Evolutionary conservation across 2,797 vertebrate species (phyloP), one percentile per base, ranked within the genome.

Genomic region (Squalus acanthias): DNA sequence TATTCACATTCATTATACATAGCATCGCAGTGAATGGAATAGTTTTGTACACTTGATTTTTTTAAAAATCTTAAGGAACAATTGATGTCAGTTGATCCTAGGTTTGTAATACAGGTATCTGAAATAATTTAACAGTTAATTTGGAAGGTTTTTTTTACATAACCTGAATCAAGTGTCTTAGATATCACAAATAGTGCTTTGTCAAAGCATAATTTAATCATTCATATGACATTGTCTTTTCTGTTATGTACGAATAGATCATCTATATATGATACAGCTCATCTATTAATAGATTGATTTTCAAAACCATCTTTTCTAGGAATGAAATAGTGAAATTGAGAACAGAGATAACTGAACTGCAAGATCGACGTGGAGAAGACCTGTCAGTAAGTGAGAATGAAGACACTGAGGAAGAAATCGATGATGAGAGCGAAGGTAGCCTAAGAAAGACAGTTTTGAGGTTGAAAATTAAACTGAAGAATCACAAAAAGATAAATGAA

Each of bases 401-500:
- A 57, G 94, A 60, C 96, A 97, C 97, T 0, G 98, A 98, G 74
- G 97, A 97, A 96, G 97, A 97, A 50, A 97, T 96, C 29, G 98
- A 98, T 97, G 97, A 97, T 82, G 98, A 98, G 96, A 97, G 97
- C 85, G 98, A 98, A 96, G 97, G 97, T 96, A 97, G 98, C 96
- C 96, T 98, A 82, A 98, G 97, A 96, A 98, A 97, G 97, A 97
- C 98, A 82, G 97, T 98, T 88, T 97, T 98, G 97, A 97, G 97
- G 57, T 97, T 98, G 96, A 98, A 97, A 96, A 96, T 97, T 1
- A 98, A 98, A 96, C 97, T 98, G 13, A 97, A 97, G 96, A 97
- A 96, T 97, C 97, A 97, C 88, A 96, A 97, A 57, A 97, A 97
- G 96, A 97, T 97, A 96, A 97, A 96, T 96, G 97, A 97, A 82